A percentile compares a stretch with the other conserved stretches of the same genome.
Evolutionary conservation across 2,113 vertebrate species (phyloP).

Genomic region (Steatornis caripensis): DNA sequence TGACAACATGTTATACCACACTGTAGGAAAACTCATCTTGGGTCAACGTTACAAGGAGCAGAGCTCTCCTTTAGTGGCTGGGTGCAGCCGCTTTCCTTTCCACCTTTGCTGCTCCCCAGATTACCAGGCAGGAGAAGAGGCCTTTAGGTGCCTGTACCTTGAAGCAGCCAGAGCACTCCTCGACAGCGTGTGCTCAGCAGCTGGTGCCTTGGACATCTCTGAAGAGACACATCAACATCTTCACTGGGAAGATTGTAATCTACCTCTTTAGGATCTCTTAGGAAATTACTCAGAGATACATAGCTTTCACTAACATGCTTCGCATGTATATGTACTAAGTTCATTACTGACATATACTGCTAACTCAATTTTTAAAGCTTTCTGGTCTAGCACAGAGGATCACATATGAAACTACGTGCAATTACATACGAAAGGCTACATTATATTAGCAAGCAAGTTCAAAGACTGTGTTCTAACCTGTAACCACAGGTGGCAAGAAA

Average conservation of each 20-base stretch:
- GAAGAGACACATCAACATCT: neutral
- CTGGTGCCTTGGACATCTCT: neutral
- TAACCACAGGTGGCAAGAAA: neutral
- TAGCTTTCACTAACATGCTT: neutral
- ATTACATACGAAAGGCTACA: neutral
- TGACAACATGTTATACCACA: neutral
- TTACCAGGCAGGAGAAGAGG: neutral
- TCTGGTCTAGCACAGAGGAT: neutral
- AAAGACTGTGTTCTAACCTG: neutral
- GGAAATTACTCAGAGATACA: neutral
- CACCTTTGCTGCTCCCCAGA: neutral
- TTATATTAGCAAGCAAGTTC: neutral
- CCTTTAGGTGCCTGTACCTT: neutral
- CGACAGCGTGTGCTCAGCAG: neutral
- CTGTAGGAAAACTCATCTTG: neutral
- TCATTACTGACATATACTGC: neutral
- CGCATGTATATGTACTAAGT: neutral
- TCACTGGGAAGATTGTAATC: neutral
- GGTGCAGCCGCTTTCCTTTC: neutral
- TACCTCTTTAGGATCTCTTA: neutral
- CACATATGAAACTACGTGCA: neutral
- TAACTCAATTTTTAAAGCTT: neutral
- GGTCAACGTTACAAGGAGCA: neutral
- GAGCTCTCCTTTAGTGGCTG: neutral
- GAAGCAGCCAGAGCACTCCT: neutral